These are phyloP conservation scores for Bubo bubo DNA, from an alignment of 2,113 vertebrate genomes.

Conservation along the genomic window DNA sequence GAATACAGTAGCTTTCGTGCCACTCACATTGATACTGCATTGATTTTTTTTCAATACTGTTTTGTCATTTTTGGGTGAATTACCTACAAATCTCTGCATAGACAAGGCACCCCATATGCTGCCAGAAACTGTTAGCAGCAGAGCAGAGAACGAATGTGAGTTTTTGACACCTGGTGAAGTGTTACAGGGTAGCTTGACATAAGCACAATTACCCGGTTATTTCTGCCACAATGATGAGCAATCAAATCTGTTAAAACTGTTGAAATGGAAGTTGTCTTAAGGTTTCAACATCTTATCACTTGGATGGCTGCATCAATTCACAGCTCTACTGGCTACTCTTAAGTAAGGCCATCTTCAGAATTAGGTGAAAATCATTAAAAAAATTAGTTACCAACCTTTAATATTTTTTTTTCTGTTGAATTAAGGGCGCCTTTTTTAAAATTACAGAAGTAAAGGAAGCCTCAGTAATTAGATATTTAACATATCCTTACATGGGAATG, in stretches of 20 bases:
- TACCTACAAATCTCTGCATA: neutral
- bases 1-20: neutral
- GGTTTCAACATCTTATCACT: neutral
- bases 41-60: neutral
- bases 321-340: neutral
- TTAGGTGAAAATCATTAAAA: neutral
- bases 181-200: neutral
- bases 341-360: neutral
- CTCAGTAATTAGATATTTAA: neutral
- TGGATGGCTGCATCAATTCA: neutral
- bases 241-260: neutral
- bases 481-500: neutral
- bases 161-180: neutral
- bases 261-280: neutral
- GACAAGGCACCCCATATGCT: neutral
- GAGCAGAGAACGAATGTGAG: neutral
- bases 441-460: neutral
- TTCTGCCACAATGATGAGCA: neutral
- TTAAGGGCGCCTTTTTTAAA: neutral
- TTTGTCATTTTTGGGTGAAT: neutral
- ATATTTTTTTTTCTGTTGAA: neutral
- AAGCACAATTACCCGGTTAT: neutral
- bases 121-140: neutral
- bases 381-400: neutral
- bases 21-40: neutral